phyloP scores from a whole-genome alignment of 2,888 invertebrate species.

The Hedychridium roseum region DNA sequence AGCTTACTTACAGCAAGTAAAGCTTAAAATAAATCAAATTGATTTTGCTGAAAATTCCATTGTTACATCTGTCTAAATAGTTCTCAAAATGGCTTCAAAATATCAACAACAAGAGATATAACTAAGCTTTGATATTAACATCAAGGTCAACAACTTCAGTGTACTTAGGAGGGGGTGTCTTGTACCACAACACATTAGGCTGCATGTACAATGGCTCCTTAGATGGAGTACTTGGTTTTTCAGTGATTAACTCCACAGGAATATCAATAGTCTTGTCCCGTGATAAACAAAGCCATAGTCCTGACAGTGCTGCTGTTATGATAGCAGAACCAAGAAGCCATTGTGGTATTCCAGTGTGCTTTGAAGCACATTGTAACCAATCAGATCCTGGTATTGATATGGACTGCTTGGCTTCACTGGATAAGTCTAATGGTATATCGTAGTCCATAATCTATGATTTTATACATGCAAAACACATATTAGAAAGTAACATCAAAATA shows the following conservation, averaged over 20 bases:
- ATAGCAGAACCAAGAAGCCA: constrained; percentile 46
- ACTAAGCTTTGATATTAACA: constrained; percentile 29
- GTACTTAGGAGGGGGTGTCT: constrained; percentile 49
- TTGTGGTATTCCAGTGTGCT: constrained; percentile 46
- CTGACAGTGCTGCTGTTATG: constrained; percentile 36
- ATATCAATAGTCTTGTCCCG: constrained; percentile 38
- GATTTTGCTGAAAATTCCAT: too few relatives aligned
- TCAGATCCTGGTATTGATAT: constrained; percentile 44
- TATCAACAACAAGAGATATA: constrained; percentile 11
- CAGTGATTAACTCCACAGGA: constrained; percentile 31
- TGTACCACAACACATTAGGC: constrained; percentile 48
- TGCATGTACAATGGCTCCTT: constrained; percentile 44
- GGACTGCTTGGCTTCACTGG: constrained; percentile 49
- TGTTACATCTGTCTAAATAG: constrained; percentile 19
- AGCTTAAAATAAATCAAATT: too few relatives aligned
- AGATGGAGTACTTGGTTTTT: constrained; percentile 24
- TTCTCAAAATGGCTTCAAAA: constrained; percentile 13
- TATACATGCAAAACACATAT: too few relatives aligned
- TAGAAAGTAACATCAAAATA: not conserved
- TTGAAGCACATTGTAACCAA: constrained; percentile 48
- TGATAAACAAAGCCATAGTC: constrained; percentile 45
- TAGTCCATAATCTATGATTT: constrained; percentile 50
- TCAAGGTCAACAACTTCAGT: constrained; percentile 34
- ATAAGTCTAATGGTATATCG: constrained; percentile 50
- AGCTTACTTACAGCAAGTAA: too few relatives aligned